Base-by-base conservation (phyloP, 2,797 vertebrate genomes). In the Arctocebus calabarensis region DNA sequence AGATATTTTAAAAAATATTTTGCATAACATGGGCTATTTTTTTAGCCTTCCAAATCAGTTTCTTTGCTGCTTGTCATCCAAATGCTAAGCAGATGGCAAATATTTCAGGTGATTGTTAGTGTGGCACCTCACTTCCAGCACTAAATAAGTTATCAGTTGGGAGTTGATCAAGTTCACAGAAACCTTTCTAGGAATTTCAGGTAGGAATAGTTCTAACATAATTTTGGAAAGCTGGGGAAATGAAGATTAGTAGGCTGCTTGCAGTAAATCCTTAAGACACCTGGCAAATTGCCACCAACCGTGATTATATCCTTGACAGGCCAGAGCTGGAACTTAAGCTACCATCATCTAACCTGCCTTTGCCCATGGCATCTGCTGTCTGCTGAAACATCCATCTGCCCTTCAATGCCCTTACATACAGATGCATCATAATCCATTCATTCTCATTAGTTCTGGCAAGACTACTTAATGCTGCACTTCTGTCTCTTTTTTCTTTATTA, bases 161-260 rank as follows among this genome's bases (percentile, higher is more conserved):
- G 16, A 62, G 66, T 66, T 64, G 20, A 77, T 82, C 45, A 66
- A 64, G 9, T 74, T 89, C 87, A 88, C 13, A 81, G 82, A 88
- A 43, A 88, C 52, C 68, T 32, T 52, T 74, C 29, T 57, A 81
- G 45, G 29, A 83, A 75, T 84, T 89, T 91, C 40, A 84, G 13
- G 25, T 25, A 40, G 43, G 13, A 75, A n/a, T 1, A 40, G 8
- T 70, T 92, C 59, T 59, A 52, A 52, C 61, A 34, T 0, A 70
- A 70, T 27, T 70, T 7, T 11, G 11, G 77, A 92, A 74, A 84
- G 11, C 13, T 17, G 17, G 57, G 40, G 48, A 48, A 57, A 91
- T 55, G 17, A 59, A 70, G 32, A 82, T 59, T 25, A 88, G 32
- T 32, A 32, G 37, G 4, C 5, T 16, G 64, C 13, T 52, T 75